A percentile compares a stretch with the other conserved stretches of the same genome.
Evolutionary conservation across 1,140 invertebrate species (phyloP).

Genomic region (Colletes gigas): DNA sequence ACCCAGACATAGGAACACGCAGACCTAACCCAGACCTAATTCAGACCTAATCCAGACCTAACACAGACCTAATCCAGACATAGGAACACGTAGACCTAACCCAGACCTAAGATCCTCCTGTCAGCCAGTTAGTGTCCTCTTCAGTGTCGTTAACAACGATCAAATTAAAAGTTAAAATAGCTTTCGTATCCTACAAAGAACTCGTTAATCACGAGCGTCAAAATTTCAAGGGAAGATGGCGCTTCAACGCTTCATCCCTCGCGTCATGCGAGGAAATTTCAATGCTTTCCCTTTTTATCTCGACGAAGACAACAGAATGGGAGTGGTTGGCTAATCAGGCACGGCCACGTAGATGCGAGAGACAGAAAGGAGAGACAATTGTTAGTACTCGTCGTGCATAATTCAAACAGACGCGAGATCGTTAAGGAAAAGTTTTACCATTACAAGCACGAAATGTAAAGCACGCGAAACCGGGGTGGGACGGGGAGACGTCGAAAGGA

Average conservation of each 20-base stretch:
- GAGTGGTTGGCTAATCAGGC: slow-evolving; percentile 50
- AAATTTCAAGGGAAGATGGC: background rate
- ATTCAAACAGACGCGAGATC: slow-evolving; percentile 71
- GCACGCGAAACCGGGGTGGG: slow-evolving; percentile 27
- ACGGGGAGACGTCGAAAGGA: slow-evolving; percentile 30
- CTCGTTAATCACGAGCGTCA: background rate
- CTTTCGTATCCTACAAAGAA: background rate
- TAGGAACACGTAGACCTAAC: background rate
- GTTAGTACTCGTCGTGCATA: slow-evolving; percentile 66
- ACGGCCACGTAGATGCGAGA: slow-evolving; percentile 53
- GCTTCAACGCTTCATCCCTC: no score
- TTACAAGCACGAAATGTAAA: slow-evolving; percentile 71
- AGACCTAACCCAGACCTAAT: no score
- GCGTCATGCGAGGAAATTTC: slow-evolving; percentile 10
- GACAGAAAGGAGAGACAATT: slow-evolving; percentile 43
- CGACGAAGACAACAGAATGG: background rate
- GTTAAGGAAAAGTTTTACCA: slow-evolving; percentile 74
- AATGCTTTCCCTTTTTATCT: slow-evolving; percentile 7
- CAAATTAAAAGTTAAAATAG: no score
- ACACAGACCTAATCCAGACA: no score
- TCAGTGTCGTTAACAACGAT: no score
- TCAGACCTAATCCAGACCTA: no score
- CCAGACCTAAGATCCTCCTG: no score
- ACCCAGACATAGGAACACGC: no score
- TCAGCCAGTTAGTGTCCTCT: no score